Percentiles rank a stretch among this genome's conserved stretches.
Evolutionary conservation across 2,797 vertebrate genomes (phyloP).

Genomic region (Vespertilio murinus): DNA sequence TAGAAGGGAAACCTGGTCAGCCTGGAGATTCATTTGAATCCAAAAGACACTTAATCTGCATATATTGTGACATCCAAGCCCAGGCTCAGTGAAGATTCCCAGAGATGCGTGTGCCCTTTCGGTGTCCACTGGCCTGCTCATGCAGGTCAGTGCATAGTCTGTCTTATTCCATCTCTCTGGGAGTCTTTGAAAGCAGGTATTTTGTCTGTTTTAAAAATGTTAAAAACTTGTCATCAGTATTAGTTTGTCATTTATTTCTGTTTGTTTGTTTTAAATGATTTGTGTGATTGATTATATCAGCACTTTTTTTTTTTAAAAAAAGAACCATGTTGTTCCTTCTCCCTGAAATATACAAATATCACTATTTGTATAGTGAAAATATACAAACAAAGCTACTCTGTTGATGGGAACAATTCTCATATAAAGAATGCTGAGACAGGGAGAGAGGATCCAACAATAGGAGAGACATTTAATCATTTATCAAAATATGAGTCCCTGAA

Average conservation of each 20-base stretch:
- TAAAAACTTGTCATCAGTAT: background rate
- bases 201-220: background rate
- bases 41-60: background rate
- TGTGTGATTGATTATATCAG: background rate
- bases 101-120: background rate
- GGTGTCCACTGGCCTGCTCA: background rate
- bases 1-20: background rate
- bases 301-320: background rate
- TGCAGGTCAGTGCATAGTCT: background rate
- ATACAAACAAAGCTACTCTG: background rate
- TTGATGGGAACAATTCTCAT: background rate
- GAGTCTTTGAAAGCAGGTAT: conserved; percentile 1
- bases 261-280: background rate
- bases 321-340: background rate
- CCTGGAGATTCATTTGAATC: background rate
- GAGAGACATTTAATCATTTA: background rate
- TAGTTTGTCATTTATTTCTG: background rate
- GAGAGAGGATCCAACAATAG: background rate
- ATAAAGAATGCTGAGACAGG: background rate
- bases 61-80: background rate
- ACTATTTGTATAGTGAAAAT: background rate
- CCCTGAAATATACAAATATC: conserved; percentile 35
- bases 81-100: background rate
- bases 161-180: background rate
- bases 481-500: background rate